phyloP scores from a whole-genome alignment of 2,888 invertebrate species.

The Syritta pipiens region DNA sequence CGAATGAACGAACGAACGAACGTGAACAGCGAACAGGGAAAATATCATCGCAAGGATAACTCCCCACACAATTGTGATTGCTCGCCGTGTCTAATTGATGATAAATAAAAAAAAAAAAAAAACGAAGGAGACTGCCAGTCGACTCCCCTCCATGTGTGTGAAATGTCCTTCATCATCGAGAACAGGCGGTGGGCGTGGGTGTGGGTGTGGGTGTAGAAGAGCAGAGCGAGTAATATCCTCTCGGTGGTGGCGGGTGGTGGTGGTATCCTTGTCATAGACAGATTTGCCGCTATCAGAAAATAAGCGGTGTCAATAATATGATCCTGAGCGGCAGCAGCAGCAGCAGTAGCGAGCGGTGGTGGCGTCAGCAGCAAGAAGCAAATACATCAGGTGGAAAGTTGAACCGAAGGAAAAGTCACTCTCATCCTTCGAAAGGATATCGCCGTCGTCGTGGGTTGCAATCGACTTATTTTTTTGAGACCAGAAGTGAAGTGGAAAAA shows the following conservation, averaged over 20 bases:
- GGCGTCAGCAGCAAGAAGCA: slow-evolving; percentile 39
- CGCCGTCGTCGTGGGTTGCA: slow-evolving; percentile 10
- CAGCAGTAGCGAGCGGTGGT: background rate
- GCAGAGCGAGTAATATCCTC: too few species aligned
- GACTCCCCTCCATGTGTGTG: slow-evolving; percentile 20
- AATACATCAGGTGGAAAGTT: slow-evolving; percentile 66
- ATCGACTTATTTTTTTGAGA: slow-evolving; percentile 29
- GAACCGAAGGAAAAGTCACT: slow-evolving; percentile 54
- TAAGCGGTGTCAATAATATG: slow-evolving; percentile 68
- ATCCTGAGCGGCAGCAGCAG: slow-evolving; percentile 41
- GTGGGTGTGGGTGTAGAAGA: too few species aligned
- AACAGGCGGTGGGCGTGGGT: too few species aligned
- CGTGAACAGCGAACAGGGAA: slow-evolving; percentile 11
- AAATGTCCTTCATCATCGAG: slow-evolving; percentile 47
- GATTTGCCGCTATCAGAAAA: slow-evolving; percentile 65
- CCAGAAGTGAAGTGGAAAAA: slow-evolving; percentile 66
- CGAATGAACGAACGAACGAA: too few species aligned
- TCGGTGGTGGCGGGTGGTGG: too few species aligned
- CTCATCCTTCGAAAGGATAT: slow-evolving; percentile 10
- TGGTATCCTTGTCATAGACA: slow-evolving; percentile 67
- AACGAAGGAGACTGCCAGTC: slow-evolving; percentile 29
- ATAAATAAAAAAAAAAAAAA: slow-evolving; percentile 65
- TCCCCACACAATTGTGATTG: slow-evolving; percentile 65
- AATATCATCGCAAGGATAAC: slow-evolving; percentile 46
- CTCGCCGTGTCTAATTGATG: slow-evolving; percentile 76